phyloP scores from a whole-genome alignment of 1,140 invertebrate genomes.

The Drosophila leontia region DNA sequence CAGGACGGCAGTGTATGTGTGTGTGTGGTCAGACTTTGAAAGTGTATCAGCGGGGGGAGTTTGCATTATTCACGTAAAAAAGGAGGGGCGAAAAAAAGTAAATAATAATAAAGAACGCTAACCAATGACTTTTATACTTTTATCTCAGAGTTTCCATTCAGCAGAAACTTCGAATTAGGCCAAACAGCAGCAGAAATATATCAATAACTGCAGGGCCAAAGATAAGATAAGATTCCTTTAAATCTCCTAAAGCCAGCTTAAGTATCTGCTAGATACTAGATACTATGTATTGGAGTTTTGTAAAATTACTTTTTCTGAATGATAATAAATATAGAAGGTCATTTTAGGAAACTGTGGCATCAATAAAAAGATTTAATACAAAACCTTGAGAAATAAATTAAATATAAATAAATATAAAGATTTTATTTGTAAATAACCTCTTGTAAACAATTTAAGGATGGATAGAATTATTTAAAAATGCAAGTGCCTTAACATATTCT shows the following conservation, averaged over 20 bases:
- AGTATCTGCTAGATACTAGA: background rate
- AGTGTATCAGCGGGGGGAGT: conserved; percentile 41
- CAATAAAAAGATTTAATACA: background rate
- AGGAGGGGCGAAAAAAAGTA: conserved; percentile 31
- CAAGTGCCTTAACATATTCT: too few species aligned
- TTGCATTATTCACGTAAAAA: conserved; percentile 75
- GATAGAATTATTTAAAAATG: too few species aligned
- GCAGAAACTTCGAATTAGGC: conserved; percentile 30
- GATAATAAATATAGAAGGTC: background rate
- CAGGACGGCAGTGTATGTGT: conserved; percentile 33
- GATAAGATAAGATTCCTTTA: conserved; percentile 20
- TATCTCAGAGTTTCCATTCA: conserved; percentile 55
- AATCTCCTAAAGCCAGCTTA: background rate
- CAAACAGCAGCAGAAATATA: conserved; percentile 25
- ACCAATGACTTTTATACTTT: conserved; percentile 63
- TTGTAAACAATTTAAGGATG: background rate
- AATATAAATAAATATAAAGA: background rate
- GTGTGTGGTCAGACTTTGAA: conserved; percentile 63
- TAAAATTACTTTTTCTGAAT: background rate
- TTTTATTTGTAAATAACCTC: background rate
- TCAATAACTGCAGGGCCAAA: conserved; percentile 47
- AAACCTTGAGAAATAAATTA: fast-evolving
- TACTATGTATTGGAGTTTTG: too few species aligned
- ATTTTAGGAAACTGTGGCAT: background rate
- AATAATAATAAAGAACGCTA: conserved; percentile 23